Base-by-base conservation (phyloP, 2,797 vertebrate species). In the Syndactyla subalaris region DNA sequence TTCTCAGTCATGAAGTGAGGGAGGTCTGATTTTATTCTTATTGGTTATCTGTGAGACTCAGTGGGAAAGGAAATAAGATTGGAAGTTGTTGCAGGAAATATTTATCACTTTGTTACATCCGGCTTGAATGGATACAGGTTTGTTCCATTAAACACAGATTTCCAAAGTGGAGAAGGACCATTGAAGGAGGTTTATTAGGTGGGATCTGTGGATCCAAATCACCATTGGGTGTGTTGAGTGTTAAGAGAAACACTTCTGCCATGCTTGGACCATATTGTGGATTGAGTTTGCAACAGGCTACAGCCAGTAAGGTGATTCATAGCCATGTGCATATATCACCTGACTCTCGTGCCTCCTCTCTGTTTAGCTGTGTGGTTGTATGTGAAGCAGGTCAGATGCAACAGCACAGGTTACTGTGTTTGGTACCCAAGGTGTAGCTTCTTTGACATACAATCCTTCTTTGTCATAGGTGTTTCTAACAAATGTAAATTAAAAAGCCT, bases 401-500 rank as follows among this genome's bases (percentile, higher is more conserved):
- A 29, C 45, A 63, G 7, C 58, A n/a, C 74, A 71, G 39, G 52
- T 92, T 81, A n/a, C 43, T 43, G 54, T 48, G 46, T 51, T 79
- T 79, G 41, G 45, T 74, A 88, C 52, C 48, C 55, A 73, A 59
- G 29, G 3, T 85, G n/a, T 58, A 92, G n/a, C n/a, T 71, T 84
- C 78, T 86, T 85, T 89, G 91, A 88, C 14, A 11, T 45, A 22
- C 14, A 73, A 39, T 86, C 43, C n/a, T 85, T 95, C 86, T 84
- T 90, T 19, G 2, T 93, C 85, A 67, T 38, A 73, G 79, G 74
- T 5, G 13, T 74, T 93, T 92, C 81, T 85, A 92, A 90, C 62
- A 92, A 96, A 95, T 83, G 87, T 83, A 95, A 96, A 97, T 96
- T 96, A 96, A 95, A 97, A 96, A 90, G 67, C 76, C 71, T 94